Evolutionary conservation across 2,113 vertebrate species (phyloP).

Genomic region (Loxodonta africana): DNA sequence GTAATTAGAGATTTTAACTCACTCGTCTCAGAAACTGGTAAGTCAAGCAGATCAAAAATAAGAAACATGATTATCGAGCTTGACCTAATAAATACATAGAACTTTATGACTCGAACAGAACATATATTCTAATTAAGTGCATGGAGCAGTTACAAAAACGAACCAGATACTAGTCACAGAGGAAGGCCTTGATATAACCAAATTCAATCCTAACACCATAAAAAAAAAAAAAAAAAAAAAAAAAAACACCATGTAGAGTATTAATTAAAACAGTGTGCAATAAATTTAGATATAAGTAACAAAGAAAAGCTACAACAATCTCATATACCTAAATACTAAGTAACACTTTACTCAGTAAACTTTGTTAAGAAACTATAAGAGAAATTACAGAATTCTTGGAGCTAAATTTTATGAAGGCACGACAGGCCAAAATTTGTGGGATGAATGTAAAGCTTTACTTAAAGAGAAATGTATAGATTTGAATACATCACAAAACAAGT

Average conservation of each 20-base stretch:
- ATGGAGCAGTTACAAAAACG: neutral
- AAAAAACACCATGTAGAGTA: neutral
- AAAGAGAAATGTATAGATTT: neutral
- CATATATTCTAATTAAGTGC: neutral
- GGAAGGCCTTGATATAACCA: neutral
- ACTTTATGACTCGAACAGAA: neutral
- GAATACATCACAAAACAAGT: neutral
- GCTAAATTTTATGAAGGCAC: neutral
- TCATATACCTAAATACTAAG: neutral
- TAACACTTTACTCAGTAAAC: neutral
- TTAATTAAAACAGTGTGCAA: neutral
- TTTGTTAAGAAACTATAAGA: neutral
- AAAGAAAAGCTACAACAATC: neutral
- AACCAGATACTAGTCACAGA: neutral
- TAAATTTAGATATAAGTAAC: slow-evolving; percentile 33
- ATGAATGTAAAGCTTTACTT: neutral
- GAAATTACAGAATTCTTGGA: neutral
- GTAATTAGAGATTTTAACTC: neutral
- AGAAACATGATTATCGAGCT: neutral
- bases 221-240: too few relatives aligned
- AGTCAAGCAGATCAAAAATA: neutral
- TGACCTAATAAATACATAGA: neutral
- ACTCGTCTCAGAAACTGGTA: neutral
- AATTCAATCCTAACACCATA: neutral
- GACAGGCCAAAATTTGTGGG: neutral